Evolutionary conservation across 2,113 vertebrate genomes (phyloP), one percentile per base, ranked within the genome.

Genomic region (Pteropus alecto): DNA sequence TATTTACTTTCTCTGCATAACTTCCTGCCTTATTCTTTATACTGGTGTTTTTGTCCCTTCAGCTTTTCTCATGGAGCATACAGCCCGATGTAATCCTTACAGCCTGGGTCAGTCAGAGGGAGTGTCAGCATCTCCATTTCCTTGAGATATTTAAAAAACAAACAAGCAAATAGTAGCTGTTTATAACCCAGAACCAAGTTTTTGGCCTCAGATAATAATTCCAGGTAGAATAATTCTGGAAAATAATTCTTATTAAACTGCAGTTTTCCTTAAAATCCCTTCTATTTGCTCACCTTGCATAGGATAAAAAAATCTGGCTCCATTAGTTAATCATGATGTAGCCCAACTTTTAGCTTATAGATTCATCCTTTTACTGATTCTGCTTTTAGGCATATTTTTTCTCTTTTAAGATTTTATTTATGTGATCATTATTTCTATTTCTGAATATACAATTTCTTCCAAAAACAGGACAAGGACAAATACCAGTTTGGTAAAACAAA

Each of bases 401-500:
- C 85, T 51, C 21, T 86, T 96, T 38, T 76, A 85, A 54, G 65
- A n/a, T 88, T 68, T 96, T 7, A 41, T 71, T 73, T 85, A 73
- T 67, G 54, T 77, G 63, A 41, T 61, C 63, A 56, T 90, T 95
- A 87, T 95, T 96, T 85, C 89, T 96, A 74, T 95, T 91, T 95
- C 97, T 98, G 70, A 97, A 46, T 86, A n/a, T 98, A 73, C 46
- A 96, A 38, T 98, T 98, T 99, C 93, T 96, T 98, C 70, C 97
- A 97, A 98, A 98, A 98, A 97, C 94, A 99, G 99, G 99, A 99
- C 97, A 99, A 99, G 98, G 99, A 99, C 98, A 99, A 99, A 98
- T 99, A 99, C 98, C 99, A 99, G 98, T 99, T 99, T 98, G 99
- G 99, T 86, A 99, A 99, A 97, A 99, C 99, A 93, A 99, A 99